These are phyloP conservation scores for Xestia rhomboidea DNA, from an alignment of 2,888 invertebrate genomes.

Conservation along the genomic window DNA sequence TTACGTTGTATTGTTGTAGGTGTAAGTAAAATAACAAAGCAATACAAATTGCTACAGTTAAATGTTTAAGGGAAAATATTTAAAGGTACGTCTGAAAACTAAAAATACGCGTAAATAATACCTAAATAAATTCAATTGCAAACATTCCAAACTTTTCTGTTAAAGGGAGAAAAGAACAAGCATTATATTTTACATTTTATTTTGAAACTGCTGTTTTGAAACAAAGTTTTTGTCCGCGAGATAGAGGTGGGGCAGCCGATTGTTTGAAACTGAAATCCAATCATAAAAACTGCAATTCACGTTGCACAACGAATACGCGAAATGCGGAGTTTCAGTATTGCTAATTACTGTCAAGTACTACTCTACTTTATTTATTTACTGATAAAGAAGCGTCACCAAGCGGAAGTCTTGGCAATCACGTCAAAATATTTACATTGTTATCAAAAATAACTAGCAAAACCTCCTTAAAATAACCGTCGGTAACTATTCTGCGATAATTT, in stretches of 20 bases:
- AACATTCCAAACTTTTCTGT: conserved; percentile 47
- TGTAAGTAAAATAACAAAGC: not conserved
- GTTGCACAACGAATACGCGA: conserved; percentile 38
- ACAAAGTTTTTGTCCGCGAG: conserved; percentile 59
- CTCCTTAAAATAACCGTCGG: not conserved
- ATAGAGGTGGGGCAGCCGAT: conserved; percentile 37
- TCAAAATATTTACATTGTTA: conserved; percentile 49
- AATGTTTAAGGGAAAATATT: not conserved
- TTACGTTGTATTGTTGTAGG: not conserved
- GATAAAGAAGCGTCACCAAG: conserved; percentile 30
- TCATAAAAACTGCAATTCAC: conserved; percentile 51
- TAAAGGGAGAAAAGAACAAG: conserved; percentile 51
- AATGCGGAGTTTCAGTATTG: conserved; percentile 20
- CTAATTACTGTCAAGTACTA: conserved; percentile 32
- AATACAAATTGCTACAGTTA: not conserved
- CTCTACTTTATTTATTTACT: conserved; percentile 29
- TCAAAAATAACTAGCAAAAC: conserved; percentile 34
- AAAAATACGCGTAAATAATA: conserved; percentile 31
- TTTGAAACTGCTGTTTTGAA: conserved; percentile 63
- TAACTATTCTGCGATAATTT: conserved; percentile 22
- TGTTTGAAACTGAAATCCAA: conserved; percentile 49
- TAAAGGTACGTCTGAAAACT: not conserved
- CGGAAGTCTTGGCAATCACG: conserved; percentile 13
- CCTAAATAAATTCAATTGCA: conserved; percentile 44
- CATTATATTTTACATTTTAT: conserved; percentile 59